Evolutionary conservation across 2,888 invertebrate species (phyloP).

Genomic region (Scaeva pyrastri): DNA sequence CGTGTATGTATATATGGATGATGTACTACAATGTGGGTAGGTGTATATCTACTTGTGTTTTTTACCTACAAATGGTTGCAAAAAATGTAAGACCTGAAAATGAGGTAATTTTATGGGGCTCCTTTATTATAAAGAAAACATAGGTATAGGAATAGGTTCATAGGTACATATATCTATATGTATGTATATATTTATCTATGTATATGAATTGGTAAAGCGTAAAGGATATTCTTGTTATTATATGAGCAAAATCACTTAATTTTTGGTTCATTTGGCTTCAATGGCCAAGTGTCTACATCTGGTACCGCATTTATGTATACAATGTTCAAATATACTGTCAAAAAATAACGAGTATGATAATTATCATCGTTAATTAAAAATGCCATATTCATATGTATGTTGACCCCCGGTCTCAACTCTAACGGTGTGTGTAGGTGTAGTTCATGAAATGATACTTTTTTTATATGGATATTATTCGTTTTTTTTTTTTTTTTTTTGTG

Average conservation of each 20-base stretch:
- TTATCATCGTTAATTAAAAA: slow-evolving; percentile 71
- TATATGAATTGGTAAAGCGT: background rate
- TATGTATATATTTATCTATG: too few relatives aligned
- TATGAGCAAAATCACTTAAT: slow-evolving; percentile 2
- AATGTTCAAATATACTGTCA: slow-evolving; percentile 15
- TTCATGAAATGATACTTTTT: slow-evolving; percentile 27
- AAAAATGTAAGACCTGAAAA: too few relatives aligned
- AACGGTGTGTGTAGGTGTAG: slow-evolving; percentile 9
- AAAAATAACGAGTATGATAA: slow-evolving; percentile 74
- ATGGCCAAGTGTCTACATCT: slow-evolving; percentile 57
- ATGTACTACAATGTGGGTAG: too few relatives aligned
- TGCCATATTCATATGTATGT: background rate
- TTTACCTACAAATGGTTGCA: too few relatives aligned
- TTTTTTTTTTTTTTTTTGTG: background rate
- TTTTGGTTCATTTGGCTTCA: slow-evolving; percentile 16
- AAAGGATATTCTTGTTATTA: background rate
- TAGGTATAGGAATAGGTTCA: too few relatives aligned
- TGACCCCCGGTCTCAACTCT: background rate
- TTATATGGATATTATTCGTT: slow-evolving; percentile 6
- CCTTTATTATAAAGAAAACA: background rate
- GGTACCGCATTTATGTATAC: slow-evolving; percentile 40
- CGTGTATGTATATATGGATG: too few relatives aligned
- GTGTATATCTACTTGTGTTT: too few relatives aligned
- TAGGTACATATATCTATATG: too few relatives aligned
- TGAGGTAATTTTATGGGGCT: too few relatives aligned